phyloP scores from a whole-genome alignment of 1,140 invertebrate species.

The Hydropsyche tenuis region DNA sequence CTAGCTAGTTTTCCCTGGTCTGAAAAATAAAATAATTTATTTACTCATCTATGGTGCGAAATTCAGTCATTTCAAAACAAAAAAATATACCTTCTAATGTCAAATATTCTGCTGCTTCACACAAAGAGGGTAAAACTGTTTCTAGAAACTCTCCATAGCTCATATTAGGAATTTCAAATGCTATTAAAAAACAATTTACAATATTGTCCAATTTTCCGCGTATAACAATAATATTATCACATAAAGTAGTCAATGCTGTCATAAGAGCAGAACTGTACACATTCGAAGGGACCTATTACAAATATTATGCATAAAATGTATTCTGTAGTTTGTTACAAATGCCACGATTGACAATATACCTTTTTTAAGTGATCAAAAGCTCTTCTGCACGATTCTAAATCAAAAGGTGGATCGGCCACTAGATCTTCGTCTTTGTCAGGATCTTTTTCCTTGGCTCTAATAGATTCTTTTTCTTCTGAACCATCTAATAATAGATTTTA shows the following conservation, averaged over 20 bases:
- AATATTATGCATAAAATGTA: no score
- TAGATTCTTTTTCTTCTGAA: conserved; percentile 43
- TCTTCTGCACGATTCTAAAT: conserved; percentile 59
- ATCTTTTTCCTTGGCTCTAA: conserved; percentile 72
- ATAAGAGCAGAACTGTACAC: conserved; percentile 72
- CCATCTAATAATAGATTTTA: conserved; percentile 33
- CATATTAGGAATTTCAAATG: conserved; percentile 86
- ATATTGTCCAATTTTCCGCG: conserved; percentile 61
- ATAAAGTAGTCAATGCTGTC: conserved; percentile 77
- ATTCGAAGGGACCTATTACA: conserved; percentile 63
- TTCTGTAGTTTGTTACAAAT: no score
- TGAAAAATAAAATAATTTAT: conserved; percentile 32
- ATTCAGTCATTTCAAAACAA: neutral
- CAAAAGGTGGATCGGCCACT: conserved; percentile 56
- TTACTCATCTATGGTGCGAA: neutral
- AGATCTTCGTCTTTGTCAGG: conserved; percentile 85
- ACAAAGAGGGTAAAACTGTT: conserved; percentile 80
- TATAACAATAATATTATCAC: conserved; percentile 68
- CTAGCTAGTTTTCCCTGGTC: conserved; percentile 82
- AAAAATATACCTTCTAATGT: conserved; percentile 63
- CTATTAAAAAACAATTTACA: conserved; percentile 83
- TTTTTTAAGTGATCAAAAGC: conserved; percentile 60
- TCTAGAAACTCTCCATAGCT: conserved; percentile 81
- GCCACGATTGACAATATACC: conserved; percentile 50
- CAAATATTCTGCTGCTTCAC: conserved; percentile 77